Conservation (phyloP, 2,797 vertebrate species). For the Chaunax sp. region DNA sequence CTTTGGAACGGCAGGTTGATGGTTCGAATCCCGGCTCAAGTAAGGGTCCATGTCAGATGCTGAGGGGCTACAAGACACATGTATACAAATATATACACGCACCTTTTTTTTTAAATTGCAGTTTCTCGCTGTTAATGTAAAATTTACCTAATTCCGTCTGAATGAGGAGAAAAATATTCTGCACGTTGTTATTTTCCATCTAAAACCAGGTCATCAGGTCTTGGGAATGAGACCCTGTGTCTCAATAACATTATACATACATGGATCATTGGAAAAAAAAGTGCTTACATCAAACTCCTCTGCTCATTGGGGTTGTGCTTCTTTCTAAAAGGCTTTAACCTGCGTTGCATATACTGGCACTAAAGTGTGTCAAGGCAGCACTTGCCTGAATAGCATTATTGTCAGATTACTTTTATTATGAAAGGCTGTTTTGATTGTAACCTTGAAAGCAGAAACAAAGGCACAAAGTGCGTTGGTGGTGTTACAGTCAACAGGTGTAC, state of each 20-base stretch:
- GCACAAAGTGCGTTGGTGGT: constrained; percentile 31
- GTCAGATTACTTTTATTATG: constrained; percentile 47
- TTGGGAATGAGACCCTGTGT: neutral
- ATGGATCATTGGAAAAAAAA: constrained; percentile 10
- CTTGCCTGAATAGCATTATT: constrained; percentile 30
- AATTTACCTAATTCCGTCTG: neutral
- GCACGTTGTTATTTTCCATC: constrained; percentile 4
- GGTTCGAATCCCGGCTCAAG: too few relatives aligned
- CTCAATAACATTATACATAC: too few relatives aligned
- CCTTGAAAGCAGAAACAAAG: constrained; percentile 61
- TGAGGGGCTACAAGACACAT: too few relatives aligned
- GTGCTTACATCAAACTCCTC: constrained; percentile 4
- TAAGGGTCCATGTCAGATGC: too few relatives aligned
- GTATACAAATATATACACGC: too few relatives aligned
- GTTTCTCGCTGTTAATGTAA: neutral
- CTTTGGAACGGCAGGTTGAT: too few relatives aligned
- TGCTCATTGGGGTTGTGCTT: constrained; percentile 15
- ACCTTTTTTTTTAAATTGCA: too few relatives aligned
- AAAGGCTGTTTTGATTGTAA: constrained; percentile 65
- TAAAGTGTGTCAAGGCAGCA: constrained; percentile 25
- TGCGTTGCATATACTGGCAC: neutral
- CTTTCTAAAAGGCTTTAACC: constrained; percentile 14
- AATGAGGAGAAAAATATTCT: neutral
- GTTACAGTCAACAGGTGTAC: constrained; percentile 44
- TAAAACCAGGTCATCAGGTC: neutral